Evolutionary conservation across 2,888 invertebrate species (phyloP), one percentile per base, ranked within the genome.

Genomic region (Hirudinaria manillensis): DNA sequence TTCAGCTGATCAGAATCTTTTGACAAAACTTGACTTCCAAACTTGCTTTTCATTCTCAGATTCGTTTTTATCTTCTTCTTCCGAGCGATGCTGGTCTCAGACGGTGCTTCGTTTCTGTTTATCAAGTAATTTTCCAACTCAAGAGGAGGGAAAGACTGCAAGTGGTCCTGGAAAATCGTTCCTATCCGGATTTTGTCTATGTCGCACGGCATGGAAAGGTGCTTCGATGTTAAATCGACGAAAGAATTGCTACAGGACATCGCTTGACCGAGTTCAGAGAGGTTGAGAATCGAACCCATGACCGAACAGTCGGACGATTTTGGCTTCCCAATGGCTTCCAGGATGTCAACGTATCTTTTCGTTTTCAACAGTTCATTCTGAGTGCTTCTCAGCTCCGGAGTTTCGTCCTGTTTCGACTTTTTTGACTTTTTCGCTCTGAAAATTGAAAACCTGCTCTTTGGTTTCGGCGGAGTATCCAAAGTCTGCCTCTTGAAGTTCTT

Each of bases 201-300:
- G 61, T 27, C 61, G 29, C 29, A 61, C 29, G 61, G 29, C 61
- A 61, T 61, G 61, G 24, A 24, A 29, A 27, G 61, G 24, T 24
- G 29, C 21, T 24, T 61, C 24, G 29, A 61, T 6, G 29, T 13
- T 27, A 29, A 61, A 61, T 61, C 29, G 61, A 27, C 61, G 45
- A 45, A 45, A 16, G 45, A 45, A 45, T 45, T 45, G 10, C 13
- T 16, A 45, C 45, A 45, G 45, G 45, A 4, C 1, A 6, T 10
- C 61, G n/a, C 24, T 7, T 27, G 29, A 29, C 61, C 13, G 21
- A 61, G 24, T 16, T 61, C 61, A n/a, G 24, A 27, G 19, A 61
- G 61, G 13, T 61, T 61, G 61, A 61, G 61, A 19, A 61, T 61
- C 61, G 61, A 61, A 61, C 61, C 61, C 24, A 61, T 61, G 61